A percentile compares a stretch with the other conserved stretches of the same genome.
phyloP scores from a whole-genome alignment of 2,113 vertebrate species.

The Mugil cephalus region DNA sequence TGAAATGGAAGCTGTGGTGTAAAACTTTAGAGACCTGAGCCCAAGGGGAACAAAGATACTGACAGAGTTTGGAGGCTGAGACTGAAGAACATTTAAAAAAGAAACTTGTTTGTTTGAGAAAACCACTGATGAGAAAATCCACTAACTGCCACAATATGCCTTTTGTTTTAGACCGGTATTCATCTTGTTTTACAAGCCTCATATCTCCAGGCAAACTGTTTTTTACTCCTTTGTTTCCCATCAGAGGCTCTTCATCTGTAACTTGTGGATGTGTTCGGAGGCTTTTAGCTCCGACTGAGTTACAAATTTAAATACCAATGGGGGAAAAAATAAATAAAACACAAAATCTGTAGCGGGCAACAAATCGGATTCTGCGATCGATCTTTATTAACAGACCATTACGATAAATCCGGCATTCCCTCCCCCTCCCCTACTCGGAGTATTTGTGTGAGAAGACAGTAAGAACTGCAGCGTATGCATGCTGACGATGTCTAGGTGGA shows the following conservation, averaged over 20 bases:
- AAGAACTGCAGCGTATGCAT: constrained; percentile 35
- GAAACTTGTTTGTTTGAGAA: constrained; percentile 15
- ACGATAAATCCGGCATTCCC: constrained; percentile 14
- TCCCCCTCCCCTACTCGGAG: constrained; percentile 13
- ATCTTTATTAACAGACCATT: constrained; percentile 67
- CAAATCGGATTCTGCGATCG: constrained; percentile 61
- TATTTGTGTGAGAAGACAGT: constrained; percentile 53
- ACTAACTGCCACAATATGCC: constrained; percentile 14
- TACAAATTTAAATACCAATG: constrained; percentile 56
- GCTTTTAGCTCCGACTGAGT: constrained; percentile 47
- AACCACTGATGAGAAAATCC: constrained; percentile 15
- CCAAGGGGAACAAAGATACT: not conserved
- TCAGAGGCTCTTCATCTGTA: constrained; percentile 43
- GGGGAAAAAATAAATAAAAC: constrained; percentile 39
- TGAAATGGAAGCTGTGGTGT: constrained; percentile 13
- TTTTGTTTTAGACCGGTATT: constrained; percentile 24
- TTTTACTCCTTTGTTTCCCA: constrained; percentile 53
- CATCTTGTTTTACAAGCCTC: constrained; percentile 25
- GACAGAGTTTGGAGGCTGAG: not conserved
- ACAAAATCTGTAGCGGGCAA: constrained; percentile 44
- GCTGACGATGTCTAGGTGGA: constrained; percentile 31
- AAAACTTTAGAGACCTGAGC: constrained; percentile 9
- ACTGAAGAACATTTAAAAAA: constrained; percentile 9
- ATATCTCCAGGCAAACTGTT: constrained; percentile 42
- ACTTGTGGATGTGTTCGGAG: constrained; percentile 52